A percentile compares a stretch with the other conserved stretches of the same genome.
Evolutionary conservation across 1,140 invertebrate species (phyloP).

Genomic region (Mizuhopecten yessoensis): DNA sequence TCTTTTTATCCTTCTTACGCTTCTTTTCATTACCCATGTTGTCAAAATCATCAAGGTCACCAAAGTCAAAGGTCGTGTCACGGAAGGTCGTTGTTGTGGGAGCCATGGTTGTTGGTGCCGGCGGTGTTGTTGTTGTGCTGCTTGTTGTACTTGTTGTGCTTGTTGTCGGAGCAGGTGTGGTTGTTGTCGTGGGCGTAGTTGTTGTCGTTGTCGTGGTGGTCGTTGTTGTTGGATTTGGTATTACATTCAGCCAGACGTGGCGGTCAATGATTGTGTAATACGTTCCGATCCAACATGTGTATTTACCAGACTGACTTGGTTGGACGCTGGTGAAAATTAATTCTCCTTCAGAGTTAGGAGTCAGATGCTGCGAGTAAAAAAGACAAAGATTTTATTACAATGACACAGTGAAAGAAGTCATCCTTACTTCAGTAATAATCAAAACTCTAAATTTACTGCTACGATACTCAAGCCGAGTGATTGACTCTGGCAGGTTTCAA

Average conservation of each 20-base stretch:
- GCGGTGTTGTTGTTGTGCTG: conserved; percentile 53
- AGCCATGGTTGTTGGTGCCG: neutral
- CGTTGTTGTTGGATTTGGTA: conserved; percentile 52
- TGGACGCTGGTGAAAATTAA: conserved; percentile 49
- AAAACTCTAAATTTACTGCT: no score
- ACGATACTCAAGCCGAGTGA: no score
- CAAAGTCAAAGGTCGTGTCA: conserved; percentile 13
- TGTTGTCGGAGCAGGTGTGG: conserved; percentile 51
- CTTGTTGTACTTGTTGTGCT: conserved; percentile 50
- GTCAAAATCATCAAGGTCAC: neutral
- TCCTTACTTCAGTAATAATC: no score
- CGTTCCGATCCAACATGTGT: conserved; percentile 59
- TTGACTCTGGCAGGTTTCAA: no score
- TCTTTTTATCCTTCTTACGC: conserved; percentile 12
- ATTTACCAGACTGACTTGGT: conserved; percentile 53
- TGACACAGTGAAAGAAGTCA: no score
- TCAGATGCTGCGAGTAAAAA: neutral
- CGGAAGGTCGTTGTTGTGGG: conserved; percentile 48
- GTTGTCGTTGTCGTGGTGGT: conserved; percentile 58
- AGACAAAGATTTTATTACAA: neutral
- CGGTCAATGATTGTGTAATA: conserved; percentile 55
- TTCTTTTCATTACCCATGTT: neutral
- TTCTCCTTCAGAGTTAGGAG: neutral
- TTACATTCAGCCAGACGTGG: conserved; percentile 57
- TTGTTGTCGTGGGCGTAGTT: conserved; percentile 44